These are phyloP conservation scores for Halocynthia roretzi DNA, from an alignment of 23 tunicate species.

Conservation along the genomic window DNA sequence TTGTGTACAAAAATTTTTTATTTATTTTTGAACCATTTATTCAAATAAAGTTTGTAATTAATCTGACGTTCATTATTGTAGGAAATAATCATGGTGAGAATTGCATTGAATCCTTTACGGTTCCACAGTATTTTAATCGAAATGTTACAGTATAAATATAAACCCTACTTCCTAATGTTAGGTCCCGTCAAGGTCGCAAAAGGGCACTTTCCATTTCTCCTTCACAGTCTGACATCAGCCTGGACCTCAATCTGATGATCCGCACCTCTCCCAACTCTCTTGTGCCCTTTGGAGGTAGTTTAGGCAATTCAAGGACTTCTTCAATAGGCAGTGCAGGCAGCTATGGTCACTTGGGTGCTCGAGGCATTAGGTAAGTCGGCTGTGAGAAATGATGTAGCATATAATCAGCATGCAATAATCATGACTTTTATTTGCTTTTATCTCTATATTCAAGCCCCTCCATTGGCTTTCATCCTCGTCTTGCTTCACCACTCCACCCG, in stretches of 20 bases:
- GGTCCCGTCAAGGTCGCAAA: conserved; percentile 57
- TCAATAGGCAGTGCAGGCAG: conserved; percentile 88
- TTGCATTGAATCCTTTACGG: too few relatives aligned
- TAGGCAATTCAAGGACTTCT: conserved; percentile 64
- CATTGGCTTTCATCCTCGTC: conserved; percentile 19
- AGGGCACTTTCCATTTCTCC: conserved; percentile 89
- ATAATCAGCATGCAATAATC: background rate
- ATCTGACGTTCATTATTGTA: background rate
- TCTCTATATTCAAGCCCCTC: background rate
- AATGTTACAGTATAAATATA: background rate
- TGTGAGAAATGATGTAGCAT: background rate
- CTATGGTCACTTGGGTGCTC: conserved; percentile 72
- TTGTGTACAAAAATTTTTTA: too few relatives aligned
- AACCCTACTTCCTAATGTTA: background rate
- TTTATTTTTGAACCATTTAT: too few relatives aligned
- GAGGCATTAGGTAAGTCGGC: conserved; percentile 68
- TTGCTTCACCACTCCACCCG: conserved; percentile 19
- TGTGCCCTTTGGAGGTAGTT: conserved; percentile 55
- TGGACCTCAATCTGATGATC: conserved; percentile 71
- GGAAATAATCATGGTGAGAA: background rate
- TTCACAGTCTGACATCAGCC: conserved; percentile 52
- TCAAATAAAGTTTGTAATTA: too few relatives aligned
- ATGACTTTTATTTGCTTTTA: background rate
- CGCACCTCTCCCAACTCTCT: conserved; percentile 85
- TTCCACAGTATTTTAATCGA: too few relatives aligned